These are phyloP conservation scores for Ursus arctos DNA, from an alignment of 2,113 vertebrate genomes.

Conservation along the genomic window DNA sequence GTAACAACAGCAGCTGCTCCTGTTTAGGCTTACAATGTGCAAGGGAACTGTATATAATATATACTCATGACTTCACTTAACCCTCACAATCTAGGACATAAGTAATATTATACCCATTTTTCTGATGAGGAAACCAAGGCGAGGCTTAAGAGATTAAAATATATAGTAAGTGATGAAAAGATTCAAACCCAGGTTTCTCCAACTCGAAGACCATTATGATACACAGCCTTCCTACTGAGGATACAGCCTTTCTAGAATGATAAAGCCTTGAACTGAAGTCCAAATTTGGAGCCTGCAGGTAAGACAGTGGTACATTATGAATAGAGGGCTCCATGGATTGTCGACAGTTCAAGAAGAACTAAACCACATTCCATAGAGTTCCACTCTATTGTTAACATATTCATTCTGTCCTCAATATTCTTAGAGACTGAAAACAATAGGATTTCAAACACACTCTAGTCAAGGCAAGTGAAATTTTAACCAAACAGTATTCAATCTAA, in stretches of 20 bases:
- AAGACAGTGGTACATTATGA: neutral
- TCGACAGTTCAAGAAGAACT: conserved; percentile 34
- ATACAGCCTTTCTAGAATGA: neutral
- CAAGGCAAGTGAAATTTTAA: conserved; percentile 45
- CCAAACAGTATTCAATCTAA: neutral
- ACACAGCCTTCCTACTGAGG: neutral
- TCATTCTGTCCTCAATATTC: conserved; percentile 22
- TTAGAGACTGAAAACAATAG: conserved; percentile 17
- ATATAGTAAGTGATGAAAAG: neutral
- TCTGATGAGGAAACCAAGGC: conserved; percentile 41
- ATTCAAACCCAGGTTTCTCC: conserved; percentile 63
- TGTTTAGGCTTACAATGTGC: neutral
- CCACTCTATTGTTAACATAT: neutral
- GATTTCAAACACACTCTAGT: conserved; percentile 2
- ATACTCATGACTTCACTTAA: conserved; percentile 60
- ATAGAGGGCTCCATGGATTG: neutral
- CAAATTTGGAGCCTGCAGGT: neutral
- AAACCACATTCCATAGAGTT: neutral
- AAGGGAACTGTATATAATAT: neutral
- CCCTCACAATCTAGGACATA: conserved; percentile 54
- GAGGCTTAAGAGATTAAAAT: conserved; percentile 38
- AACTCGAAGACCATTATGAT: neutral
- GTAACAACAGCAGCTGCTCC: neutral
- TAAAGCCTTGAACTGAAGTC: conserved; percentile 5
- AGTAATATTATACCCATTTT: neutral